Conservation (phyloP, 1,140 invertebrate genomes). For the Chymomyza costata region DNA sequence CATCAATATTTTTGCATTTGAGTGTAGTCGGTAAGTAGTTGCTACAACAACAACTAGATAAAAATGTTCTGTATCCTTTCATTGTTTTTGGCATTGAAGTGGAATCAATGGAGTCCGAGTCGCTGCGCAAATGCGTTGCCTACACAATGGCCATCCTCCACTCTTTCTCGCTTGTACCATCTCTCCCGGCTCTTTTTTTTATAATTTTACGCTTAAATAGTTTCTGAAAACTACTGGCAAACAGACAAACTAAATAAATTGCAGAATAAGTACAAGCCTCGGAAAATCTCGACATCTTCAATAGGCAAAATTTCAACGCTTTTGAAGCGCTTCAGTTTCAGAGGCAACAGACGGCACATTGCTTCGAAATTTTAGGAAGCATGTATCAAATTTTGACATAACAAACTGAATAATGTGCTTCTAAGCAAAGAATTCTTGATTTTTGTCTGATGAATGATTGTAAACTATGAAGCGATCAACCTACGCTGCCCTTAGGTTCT, state of each 20-base stretch:
- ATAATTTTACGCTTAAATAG: constrained; percentile 53
- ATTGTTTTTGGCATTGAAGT: neutral
- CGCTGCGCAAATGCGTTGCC: neutral
- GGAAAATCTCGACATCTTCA: constrained; percentile 39
- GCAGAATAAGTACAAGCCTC: constrained; percentile 30
- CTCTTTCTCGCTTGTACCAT: too few species aligned
- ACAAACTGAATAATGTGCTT: too few species aligned
- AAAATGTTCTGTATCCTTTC: neutral
- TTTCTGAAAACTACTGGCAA: constrained; percentile 31
- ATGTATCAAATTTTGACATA: too few species aligned
- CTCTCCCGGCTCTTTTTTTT: too few species aligned
- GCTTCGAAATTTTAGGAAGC: too few species aligned
- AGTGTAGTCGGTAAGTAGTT: constrained; percentile 92
- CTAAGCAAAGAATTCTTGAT: too few species aligned
- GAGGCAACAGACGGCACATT: too few species aligned
- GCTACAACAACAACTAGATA: too few species aligned
- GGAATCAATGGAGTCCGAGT: neutral
- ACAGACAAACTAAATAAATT: constrained; percentile 43
- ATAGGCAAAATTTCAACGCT: constrained; percentile 28
- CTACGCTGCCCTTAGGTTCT: too few species aligned
- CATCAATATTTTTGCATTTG: constrained; percentile 87
- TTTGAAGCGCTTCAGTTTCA: too few species aligned
- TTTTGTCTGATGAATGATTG: too few species aligned
- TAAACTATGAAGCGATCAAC: too few species aligned
- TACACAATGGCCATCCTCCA: neutral